A percentile compares a stretch with the other conserved stretches of the same genome.
phyloP scores from a whole-genome alignment of 1,140 invertebrate species.

The Leptestheria dahalacensis region DNA sequence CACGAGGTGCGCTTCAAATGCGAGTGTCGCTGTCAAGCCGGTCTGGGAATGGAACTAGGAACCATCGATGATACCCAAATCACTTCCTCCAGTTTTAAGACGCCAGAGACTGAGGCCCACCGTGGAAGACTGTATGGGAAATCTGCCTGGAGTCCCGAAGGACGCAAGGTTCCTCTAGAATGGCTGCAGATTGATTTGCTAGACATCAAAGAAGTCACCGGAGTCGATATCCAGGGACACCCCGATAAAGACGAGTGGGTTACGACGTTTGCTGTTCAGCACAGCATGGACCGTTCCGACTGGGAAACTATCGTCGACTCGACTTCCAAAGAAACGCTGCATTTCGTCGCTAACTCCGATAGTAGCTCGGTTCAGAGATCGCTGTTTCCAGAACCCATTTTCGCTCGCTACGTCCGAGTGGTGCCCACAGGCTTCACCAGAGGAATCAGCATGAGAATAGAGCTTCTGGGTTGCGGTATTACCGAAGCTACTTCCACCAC shows the following conservation, averaged over 20 bases:
- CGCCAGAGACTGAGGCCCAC: conserved; percentile 21
- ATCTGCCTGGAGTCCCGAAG: conserved; percentile 20
- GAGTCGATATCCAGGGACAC: conserved; percentile 27
- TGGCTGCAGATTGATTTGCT: conserved; percentile 25
- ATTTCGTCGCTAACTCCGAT: conserved; percentile 28
- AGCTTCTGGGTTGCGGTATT: conserved; percentile 29
- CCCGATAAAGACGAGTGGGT: conserved; percentile 25
- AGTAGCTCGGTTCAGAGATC: conserved; percentile 21
- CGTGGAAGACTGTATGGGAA: conserved; percentile 24
- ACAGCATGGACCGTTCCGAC: conserved; percentile 24
- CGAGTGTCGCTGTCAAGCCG: conserved; percentile 26
- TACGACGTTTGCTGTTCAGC: conserved; percentile 24
- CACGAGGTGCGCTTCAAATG: conserved; percentile 32
- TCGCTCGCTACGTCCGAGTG: conserved; percentile 26
- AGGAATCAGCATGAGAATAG: conserved; percentile 28
- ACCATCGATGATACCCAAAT: conserved; percentile 26
- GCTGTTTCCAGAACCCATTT: conserved; percentile 25
- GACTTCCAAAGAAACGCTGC: conserved; percentile 19
- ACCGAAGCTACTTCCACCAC: conserved; percentile 6
- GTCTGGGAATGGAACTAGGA: conserved; percentile 27
- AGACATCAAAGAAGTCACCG: conserved; percentile 25
- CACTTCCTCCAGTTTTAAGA: conserved; percentile 24
- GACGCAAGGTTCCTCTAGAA: conserved; percentile 8
- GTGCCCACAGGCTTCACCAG: conserved; percentile 26
- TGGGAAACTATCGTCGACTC: conserved; percentile 21